phyloP scores from a whole-genome alignment of 2,888 invertebrate genomes.

The Sesia bembeciformis region DNA sequence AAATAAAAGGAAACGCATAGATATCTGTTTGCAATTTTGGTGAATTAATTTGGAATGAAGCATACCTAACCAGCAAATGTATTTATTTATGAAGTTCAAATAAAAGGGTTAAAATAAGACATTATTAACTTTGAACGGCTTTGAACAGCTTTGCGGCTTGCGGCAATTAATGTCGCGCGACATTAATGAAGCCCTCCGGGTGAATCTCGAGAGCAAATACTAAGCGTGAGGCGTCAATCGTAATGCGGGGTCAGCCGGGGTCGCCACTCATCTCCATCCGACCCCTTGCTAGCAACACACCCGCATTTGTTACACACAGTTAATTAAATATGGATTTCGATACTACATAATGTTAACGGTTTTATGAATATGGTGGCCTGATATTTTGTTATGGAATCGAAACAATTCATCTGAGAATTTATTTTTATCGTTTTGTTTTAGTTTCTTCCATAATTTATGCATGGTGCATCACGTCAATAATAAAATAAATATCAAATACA shows the following conservation, averaged over 20 bases:
- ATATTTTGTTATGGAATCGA: too few relatives aligned
- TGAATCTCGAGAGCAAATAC: slow-evolving; percentile 15
- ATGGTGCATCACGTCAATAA: too few relatives aligned
- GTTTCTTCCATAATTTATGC: too few relatives aligned
- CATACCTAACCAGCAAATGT: too few relatives aligned
- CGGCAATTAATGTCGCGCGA: background rate
- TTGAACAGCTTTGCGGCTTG: background rate
- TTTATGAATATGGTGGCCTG: too few relatives aligned
- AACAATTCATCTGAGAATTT: too few relatives aligned
- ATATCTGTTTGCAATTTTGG: too few relatives aligned
- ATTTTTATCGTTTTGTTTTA: too few relatives aligned
- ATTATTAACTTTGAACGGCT: background rate
- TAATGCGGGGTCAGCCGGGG: slow-evolving; percentile 20
- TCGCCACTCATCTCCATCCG: slow-evolving; percentile 21
- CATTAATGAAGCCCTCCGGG: slow-evolving; percentile 37
- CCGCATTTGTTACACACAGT: slow-evolving; percentile 37
- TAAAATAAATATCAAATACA: too few relatives aligned
- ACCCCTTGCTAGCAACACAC: slow-evolving; percentile 54
- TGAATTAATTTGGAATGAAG: too few relatives aligned
- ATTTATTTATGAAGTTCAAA: background rate
- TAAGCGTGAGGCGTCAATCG: slow-evolving; percentile 27
- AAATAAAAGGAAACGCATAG: too few relatives aligned
- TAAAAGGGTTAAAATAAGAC: background rate
- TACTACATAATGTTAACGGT: background rate
- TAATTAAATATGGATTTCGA: background rate